Evolutionary conservation across 2,888 invertebrate species (phyloP).

Genomic region (Hirudinaria manillensis): DNA sequence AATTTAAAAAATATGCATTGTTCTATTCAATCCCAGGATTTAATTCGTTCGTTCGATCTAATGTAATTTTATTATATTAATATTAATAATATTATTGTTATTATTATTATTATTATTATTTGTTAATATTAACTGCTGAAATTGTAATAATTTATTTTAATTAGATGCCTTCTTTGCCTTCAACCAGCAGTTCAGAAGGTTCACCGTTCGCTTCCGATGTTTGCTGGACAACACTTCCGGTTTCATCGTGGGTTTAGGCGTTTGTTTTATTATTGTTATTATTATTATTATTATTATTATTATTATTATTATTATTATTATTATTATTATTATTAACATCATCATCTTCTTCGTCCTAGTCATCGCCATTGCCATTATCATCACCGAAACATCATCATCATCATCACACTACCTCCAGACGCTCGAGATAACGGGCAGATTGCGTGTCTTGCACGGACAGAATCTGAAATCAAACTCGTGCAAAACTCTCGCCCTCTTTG

Average conservation of each 20-base stretch:
- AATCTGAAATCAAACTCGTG: constrained; percentile 57
- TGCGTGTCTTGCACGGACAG: constrained; percentile 91
- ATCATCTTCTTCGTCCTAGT: not conserved
- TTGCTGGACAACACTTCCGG: constrained; percentile 98
- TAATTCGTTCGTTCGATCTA: no score
- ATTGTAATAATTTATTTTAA: not conserved
- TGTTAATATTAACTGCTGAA: no score
- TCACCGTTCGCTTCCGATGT: constrained; percentile 96
- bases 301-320: not conserved
- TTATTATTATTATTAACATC: not conserved
- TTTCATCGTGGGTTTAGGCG: constrained; percentile 72
- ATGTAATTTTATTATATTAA: no score
- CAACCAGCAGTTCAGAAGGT: constrained; percentile 63
- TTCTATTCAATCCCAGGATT: no score
- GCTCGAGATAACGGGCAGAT: constrained; percentile 91
- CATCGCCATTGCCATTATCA: constrained; percentile 12
- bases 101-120: no score
- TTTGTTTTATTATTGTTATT: not conserved
- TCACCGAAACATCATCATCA: constrained; percentile 4
- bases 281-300: not conserved
- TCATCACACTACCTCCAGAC: constrained; percentile 62
- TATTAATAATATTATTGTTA: no score
- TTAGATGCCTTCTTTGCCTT: not conserved
- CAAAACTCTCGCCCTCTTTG: constrained; percentile 87
- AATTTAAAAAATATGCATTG: no score